Conservation (phyloP, 2,888 invertebrate species). For the Drosophila siamana region DNA sequence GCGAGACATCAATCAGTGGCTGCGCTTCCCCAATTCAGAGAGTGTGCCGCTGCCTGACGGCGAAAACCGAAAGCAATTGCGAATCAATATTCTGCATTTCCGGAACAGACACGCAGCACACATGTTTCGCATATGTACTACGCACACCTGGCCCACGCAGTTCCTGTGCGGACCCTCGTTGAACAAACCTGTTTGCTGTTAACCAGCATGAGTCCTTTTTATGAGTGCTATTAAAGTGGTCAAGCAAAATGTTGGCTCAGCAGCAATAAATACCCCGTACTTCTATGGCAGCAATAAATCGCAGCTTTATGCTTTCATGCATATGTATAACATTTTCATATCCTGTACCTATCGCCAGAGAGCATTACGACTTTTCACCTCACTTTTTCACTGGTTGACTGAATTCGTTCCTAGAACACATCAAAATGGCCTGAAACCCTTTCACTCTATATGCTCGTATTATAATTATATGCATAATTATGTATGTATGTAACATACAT, state of each 20-base stretch:
- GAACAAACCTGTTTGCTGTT: constrained; percentile 9
- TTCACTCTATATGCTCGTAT: not conserved
- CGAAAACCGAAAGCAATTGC: constrained; percentile 19
- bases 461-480: too few species aligned
- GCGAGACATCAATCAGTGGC: not conserved
- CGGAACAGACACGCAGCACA: not conserved
- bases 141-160: not conserved
- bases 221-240: constrained; percentile 21
- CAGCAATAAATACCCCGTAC: constrained; percentile 22
- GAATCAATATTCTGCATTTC: constrained; percentile 34
- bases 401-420: too few species aligned
- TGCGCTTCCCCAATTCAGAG: not conserved
- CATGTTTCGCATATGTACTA: too few species aligned
- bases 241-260: constrained; percentile 14
- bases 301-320: not conserved
- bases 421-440: too few species aligned
- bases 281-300: constrained; percentile 37
- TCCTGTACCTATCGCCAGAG: not conserved
- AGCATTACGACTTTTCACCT: not conserved
- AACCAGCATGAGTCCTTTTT: constrained; percentile 13
- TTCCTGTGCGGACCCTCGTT: not conserved
- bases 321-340: not conserved
- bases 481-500: too few species aligned
- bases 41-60: constrained; percentile 13
- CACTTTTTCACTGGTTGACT: too few species aligned